Evolutionary conservation across 2,797 vertebrate genomes (phyloP).

Genomic region (Syndactyla subalaris): DNA sequence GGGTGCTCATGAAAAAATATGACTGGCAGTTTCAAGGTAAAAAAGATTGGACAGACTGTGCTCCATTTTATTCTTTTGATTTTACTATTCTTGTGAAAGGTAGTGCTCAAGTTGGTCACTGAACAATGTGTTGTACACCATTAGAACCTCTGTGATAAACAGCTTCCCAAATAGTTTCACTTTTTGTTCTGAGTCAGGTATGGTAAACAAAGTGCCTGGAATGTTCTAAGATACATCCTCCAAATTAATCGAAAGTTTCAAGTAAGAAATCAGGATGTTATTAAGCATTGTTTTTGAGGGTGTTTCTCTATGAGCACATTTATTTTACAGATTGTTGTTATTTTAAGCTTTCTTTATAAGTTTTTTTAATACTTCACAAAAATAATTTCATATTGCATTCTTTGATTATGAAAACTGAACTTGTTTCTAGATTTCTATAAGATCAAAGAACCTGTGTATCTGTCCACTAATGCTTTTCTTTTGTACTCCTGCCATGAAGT

Average conservation of each 20-base stretch:
- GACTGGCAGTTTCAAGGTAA: neutral
- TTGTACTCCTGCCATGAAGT: accelerated
- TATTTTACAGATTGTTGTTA: neutral
- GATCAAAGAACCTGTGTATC: neutral
- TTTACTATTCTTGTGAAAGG: neutral
- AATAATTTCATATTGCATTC: neutral
- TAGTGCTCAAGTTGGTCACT: neutral
- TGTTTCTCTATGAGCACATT: neutral
- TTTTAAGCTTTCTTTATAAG: neutral
- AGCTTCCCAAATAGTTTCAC: neutral
- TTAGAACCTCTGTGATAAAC: neutral
- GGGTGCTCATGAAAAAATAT: neutral
- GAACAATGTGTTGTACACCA: neutral
- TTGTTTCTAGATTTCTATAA: neutral
- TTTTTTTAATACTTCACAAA: neutral
- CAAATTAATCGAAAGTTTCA: neutral
- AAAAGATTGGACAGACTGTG: neutral
- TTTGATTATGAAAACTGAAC: neutral
- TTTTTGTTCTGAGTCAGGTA: neutral
- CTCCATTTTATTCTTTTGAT: neutral
- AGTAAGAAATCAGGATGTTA: neutral
- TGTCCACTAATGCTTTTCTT: neutral
- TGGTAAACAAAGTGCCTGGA: neutral
- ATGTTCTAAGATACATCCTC: neutral
- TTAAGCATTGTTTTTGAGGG: neutral